Conservation (phyloP, 2,888 invertebrate genomes). For the Himalopsyche japonica region DNA sequence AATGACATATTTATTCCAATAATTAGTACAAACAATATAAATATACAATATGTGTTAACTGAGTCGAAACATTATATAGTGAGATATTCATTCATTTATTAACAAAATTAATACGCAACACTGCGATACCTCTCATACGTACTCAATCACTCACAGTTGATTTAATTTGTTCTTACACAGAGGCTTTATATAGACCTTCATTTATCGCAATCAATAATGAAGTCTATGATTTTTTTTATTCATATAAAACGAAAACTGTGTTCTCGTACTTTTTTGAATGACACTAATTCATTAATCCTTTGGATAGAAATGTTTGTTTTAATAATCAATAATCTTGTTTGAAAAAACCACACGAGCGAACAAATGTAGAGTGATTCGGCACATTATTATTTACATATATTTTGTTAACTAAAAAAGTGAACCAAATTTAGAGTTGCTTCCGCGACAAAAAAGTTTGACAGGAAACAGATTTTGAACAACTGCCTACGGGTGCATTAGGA, state of each 20-base stretch:
- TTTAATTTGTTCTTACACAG: too few species aligned
- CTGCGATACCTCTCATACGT: too few species aligned
- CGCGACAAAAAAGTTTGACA: neutral
- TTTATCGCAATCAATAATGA: too few species aligned
- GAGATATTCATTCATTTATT: too few species aligned
- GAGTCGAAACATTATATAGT: too few species aligned
- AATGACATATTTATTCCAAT: too few species aligned
- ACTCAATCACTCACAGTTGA: too few species aligned
- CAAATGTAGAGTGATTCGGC: neutral
- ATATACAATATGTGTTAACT: too few species aligned
- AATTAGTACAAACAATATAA: too few species aligned
- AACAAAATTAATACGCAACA: too few species aligned
- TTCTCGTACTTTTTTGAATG: neutral
- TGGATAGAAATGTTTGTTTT: neutral
- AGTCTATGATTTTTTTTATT: too few species aligned
- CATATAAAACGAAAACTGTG: neutral
- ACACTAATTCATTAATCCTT: neutral
- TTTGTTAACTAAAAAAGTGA: neutral
- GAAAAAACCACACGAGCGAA: neutral
- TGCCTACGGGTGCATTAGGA: neutral
- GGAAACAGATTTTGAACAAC: neutral
- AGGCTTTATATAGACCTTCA: too few species aligned
- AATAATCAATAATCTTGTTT: neutral
- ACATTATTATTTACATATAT: neutral
- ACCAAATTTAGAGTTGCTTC: neutral